Base-by-base conservation (phyloP, 2,888 invertebrate species). In the Suillia variegata region DNA sequence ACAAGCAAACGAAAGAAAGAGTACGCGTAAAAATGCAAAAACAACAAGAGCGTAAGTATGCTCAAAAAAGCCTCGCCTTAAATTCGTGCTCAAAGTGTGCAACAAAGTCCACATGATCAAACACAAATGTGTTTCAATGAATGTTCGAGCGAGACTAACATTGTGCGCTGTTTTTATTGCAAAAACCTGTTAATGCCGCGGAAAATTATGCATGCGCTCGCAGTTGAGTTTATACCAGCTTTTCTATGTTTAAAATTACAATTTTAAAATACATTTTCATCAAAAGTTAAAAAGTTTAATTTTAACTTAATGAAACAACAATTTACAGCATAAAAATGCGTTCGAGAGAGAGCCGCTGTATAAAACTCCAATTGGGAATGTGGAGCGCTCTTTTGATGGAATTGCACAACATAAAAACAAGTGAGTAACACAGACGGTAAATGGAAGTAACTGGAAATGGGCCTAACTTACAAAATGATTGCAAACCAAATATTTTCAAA, bases 11-110 rank as follows among this genome's bases (percentile, higher is more conserved):
- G 38, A 38, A 13, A n/a, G n/a, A 17, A 45, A 17, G 17, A 45
- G 18, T 4, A 20, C 8, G 38, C 6, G 31, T 31, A 31, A n/a
- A n/a, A n/a, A n/a, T 31, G 12, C 31, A 31, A 31, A 31, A 31
- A 31, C 6, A 31, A 31, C 31, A 31, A 31, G n/a, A n/a, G n/a
- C n/a, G n/a, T 10, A 51, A 22, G 15, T 15, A 31, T 24, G 15
- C 50, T 24, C 50, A 38, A 13, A 31, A 51, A 58, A 64, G 64
- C 64, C 64, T 64, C 64, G 64, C 64, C 64, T 64, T 64, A 60
- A 62, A 57, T 61, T 52, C 22, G 26, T 50, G 57, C 61, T 57
- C 61, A 61, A 57, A 45, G 45, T 51, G 51, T 31, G 31, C 45
- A 45, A 57, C 50, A 56, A 56, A 48, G 51, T 26, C 15, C n/a